phyloP scores from a whole-genome alignment of 2,888 invertebrate species.

The Dendrolimus pini region DNA sequence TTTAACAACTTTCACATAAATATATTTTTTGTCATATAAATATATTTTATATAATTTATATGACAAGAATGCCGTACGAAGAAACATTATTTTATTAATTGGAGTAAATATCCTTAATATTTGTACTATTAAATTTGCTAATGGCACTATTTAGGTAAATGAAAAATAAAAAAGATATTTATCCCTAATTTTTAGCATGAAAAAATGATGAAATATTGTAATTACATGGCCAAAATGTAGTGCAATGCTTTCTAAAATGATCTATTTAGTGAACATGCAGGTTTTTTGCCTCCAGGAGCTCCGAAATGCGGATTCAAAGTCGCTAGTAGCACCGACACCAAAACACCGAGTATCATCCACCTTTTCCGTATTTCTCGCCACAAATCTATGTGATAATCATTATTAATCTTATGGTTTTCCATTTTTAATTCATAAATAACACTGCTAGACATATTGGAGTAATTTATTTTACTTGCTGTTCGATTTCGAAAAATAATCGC shows the following conservation, averaged over 20 bases:
- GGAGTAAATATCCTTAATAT: no score
- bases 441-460: not conserved
- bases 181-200: conserved; percentile 3
- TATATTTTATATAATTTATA: no score
- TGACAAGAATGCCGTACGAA: no score
- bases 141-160: not conserved
- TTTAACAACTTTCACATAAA: no score
- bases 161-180: not conserved
- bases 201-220: conserved; percentile 13
- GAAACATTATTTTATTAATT: no score
- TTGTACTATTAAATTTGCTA: no score
- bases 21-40: no score
- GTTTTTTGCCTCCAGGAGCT: conserved; percentile 63
- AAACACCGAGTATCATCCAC: conserved; percentile 52
- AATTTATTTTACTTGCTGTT: not conserved
- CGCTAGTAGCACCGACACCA: conserved; percentile 39
- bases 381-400: conserved; percentile 36
- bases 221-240: conserved; percentile 51
- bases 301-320: conserved; percentile 49
- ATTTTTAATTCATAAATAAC: conserved; percentile 9
- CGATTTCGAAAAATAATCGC: not conserved
- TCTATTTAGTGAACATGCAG: conserved; percentile 49
- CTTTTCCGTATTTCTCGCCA: conserved; percentile 40
- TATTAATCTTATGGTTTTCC: conserved; percentile 15
- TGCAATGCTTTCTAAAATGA: conserved; percentile 61